Evolutionary conservation across 2,113 vertebrate species (phyloP).

Genomic region (Stictonetta naevosa): DNA sequence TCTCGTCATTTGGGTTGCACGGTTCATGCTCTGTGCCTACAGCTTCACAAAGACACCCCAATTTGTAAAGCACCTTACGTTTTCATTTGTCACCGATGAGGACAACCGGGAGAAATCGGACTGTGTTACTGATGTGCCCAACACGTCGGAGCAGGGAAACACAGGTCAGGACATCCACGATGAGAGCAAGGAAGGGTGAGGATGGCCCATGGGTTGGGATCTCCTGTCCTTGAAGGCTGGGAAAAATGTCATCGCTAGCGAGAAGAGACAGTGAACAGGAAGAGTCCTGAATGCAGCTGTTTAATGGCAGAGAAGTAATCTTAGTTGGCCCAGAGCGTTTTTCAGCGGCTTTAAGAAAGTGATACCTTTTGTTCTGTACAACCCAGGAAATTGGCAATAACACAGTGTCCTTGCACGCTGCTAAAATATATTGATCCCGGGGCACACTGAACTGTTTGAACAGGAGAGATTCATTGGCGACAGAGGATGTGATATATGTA

Average conservation of each 20-base stretch:
- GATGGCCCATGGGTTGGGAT: neutral
- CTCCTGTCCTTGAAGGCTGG: neutral
- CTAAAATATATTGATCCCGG: constrained; percentile 63
- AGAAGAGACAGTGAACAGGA: neutral
- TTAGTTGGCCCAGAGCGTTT: neutral
- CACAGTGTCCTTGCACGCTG: constrained; percentile 48
- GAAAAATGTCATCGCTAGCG: neutral
- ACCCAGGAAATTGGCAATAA: constrained; percentile 45
- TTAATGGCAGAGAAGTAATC: neutral
- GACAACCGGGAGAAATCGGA: neutral
- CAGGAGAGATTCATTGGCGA: constrained; percentile 34
- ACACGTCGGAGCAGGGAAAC: too few relatives aligned
- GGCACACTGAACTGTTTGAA: constrained; percentile 35
- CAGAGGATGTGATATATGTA: constrained; percentile 31
- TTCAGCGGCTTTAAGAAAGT: constrained; percentile 36
- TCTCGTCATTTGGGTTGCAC: accelerated
- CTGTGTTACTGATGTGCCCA: neutral
- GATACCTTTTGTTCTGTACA: constrained; percentile 52
- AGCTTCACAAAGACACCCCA: neutral
- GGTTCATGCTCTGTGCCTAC: neutral
- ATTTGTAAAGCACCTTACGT: neutral
- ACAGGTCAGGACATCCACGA: neutral
- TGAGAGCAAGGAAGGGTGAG: neutral
- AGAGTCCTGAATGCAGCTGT: neutral
- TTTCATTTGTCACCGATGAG: neutral